Conservation (phyloP, 2,113 vertebrate genomes). For the Eulemur macaco region DNA sequence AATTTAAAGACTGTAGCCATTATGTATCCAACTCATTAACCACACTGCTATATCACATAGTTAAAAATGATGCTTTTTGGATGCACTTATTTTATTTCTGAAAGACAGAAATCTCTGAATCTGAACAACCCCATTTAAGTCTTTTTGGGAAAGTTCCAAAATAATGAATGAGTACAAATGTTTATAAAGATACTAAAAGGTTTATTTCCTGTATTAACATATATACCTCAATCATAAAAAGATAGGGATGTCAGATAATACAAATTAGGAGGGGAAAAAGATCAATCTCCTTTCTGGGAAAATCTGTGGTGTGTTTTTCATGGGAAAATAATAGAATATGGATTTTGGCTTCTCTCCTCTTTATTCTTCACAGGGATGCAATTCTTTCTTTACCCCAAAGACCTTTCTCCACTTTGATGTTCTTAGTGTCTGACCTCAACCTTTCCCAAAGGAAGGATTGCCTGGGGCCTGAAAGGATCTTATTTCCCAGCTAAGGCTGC, state of each 20-base stretch:
- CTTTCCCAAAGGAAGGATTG: slow-evolving; percentile 43
- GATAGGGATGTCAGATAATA: neutral
- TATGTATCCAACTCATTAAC: slow-evolving; percentile 5
- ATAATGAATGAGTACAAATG: neutral
- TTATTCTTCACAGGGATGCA: slow-evolving; percentile 31
- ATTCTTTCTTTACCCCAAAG: slow-evolving; percentile 61
- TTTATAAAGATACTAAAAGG: neutral
- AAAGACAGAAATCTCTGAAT: slow-evolving; percentile 49
- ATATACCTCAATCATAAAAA: slow-evolving; percentile 6
- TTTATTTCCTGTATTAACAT: neutral
- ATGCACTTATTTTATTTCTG: slow-evolving; percentile 41
- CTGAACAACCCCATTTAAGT: neutral
- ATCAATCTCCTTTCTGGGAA: neutral
- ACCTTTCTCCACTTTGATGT: slow-evolving; percentile 61
- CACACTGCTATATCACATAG: neutral
- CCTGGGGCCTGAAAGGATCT: slow-evolving; percentile 52
- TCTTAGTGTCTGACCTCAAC: slow-evolving; percentile 33
- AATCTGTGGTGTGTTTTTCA: slow-evolving; percentile 1
- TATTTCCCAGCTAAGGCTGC: slow-evolving; percentile 33
- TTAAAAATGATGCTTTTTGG: slow-evolving; percentile 12
- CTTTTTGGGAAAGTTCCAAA: neutral
- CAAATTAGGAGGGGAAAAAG: neutral
- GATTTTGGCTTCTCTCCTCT: slow-evolving; percentile 22
- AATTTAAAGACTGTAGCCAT: slow-evolving; percentile 30
- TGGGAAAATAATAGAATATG: neutral